Percentiles rank a stretch among this genome's conserved stretches.
Evolutionary conservation across 1,140 invertebrate genomes (phyloP).

Genomic region (Aporrectodea caliginosa): DNA sequence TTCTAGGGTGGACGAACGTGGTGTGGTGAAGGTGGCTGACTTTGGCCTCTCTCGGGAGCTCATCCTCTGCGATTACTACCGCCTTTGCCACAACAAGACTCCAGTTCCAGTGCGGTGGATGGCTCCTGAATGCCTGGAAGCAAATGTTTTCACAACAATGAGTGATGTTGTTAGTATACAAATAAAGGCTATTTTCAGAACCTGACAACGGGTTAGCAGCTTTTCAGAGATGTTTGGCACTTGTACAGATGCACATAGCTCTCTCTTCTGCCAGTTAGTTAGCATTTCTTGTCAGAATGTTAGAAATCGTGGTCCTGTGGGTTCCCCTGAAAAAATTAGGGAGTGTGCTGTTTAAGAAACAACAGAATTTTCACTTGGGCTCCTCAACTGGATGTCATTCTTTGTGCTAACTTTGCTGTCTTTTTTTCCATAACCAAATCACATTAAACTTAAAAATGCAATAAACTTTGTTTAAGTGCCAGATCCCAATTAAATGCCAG

Average conservation of each 20-base stretch:
- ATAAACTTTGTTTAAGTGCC: too few relatives aligned
- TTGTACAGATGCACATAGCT: not conserved
- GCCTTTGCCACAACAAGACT: constrained; percentile 74
- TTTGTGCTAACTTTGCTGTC: too few relatives aligned
- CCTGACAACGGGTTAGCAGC: too few relatives aligned
- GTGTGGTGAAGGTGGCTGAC: constrained; percentile 78
- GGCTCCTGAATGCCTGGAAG: constrained; percentile 67
- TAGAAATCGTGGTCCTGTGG: not conserved
- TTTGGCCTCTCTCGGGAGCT: constrained; percentile 61
- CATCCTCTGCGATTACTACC: constrained; percentile 89
- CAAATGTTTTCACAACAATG: constrained; percentile 33
- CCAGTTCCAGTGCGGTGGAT: constrained; percentile 93
- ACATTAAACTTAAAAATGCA: too few relatives aligned
- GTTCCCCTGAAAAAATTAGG: not conserved
- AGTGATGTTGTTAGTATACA: constrained; percentile 32
- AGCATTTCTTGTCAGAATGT: not conserved
- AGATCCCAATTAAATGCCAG: too few relatives aligned
- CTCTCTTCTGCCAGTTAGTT: not conserved
- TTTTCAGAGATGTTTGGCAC: too few relatives aligned
- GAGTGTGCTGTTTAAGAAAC: too few relatives aligned
- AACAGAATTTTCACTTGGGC: too few relatives aligned
- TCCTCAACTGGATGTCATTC: too few relatives aligned
- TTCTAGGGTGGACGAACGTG: constrained; percentile 30
- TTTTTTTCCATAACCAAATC: too few relatives aligned
- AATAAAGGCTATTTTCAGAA: too few relatives aligned